Evolutionary conservation across 2,113 vertebrate species (phyloP).

Genomic region (Silurus glanis): DNA sequence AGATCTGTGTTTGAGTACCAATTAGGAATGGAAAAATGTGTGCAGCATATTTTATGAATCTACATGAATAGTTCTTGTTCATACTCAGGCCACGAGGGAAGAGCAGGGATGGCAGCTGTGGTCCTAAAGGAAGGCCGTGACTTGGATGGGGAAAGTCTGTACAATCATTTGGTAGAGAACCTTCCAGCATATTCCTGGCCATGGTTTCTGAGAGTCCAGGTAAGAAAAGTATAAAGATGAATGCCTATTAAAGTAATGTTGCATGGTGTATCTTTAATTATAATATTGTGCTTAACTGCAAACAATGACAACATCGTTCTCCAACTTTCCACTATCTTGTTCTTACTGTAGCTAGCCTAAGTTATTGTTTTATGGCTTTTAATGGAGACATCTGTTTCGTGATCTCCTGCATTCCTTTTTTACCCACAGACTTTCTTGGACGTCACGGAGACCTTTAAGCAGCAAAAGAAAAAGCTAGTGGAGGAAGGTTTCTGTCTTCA

Average conservation of each 20-base stretch:
- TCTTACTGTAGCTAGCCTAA: not conserved
- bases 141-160: constrained; percentile 70
- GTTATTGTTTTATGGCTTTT: not conserved
- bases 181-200: constrained; percentile 75
- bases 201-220: constrained; percentile 67
- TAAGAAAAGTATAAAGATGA: constrained; percentile 37
- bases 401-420: not conserved
- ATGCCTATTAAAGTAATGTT: not conserved
- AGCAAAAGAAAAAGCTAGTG: constrained; percentile 78
- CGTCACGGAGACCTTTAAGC: constrained; percentile 83
- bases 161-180: constrained; percentile 66
- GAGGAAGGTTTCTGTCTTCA: constrained; percentile 75
- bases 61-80: not conserved
- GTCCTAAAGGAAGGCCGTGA: constrained; percentile 68
- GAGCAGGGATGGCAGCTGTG: constrained; percentile 82
- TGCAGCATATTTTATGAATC: not conserved
- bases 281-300: not conserved
- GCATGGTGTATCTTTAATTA: not conserved
- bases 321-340: not conserved
- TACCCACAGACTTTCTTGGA: constrained; percentile 72
- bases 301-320: not conserved
- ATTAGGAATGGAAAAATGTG: not conserved
- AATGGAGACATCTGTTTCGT: not conserved
- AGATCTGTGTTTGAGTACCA: not conserved
- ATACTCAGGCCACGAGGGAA: constrained; percentile 81